A percentile compares a stretch with the other conserved stretches of the same genome.
These are phyloP conservation scores for Apodemia mormo DNA, from an alignment of 2,888 invertebrate genomes.

Conservation along the genomic window DNA sequence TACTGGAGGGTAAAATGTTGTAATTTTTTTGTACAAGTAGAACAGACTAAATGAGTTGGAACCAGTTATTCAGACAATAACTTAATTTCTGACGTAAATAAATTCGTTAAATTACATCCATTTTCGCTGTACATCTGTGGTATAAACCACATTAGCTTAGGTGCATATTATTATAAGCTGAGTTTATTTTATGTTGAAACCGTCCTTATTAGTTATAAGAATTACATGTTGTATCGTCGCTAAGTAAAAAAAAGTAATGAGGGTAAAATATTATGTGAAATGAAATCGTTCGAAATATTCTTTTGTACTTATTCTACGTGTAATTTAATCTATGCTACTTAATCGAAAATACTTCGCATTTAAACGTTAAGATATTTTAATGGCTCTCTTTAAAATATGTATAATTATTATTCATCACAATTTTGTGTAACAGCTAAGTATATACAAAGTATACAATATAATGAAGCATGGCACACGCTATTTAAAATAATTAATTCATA, in stretches of 20 bases:
- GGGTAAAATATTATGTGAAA: slow-evolving; percentile 9
- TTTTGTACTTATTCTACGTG: slow-evolving; percentile 13
- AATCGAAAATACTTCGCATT: slow-evolving; percentile 14
- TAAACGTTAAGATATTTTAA: not conserved
- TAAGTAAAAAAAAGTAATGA: slow-evolving; percentile 12
- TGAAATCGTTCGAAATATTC: slow-evolving; percentile 2
- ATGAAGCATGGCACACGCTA: slow-evolving; percentile 4
- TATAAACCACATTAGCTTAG: slow-evolving; percentile 24
- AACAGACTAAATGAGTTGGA: too few species aligned
- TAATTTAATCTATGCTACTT: not conserved
- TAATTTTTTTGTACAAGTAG: too few species aligned
- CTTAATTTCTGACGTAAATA: not conserved
- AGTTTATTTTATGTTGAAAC: slow-evolving; percentile 55
- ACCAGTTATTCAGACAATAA: too few species aligned
- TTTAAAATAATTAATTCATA: not conserved
- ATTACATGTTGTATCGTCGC: slow-evolving; percentile 10
- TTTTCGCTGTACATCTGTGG: slow-evolving; percentile 2
- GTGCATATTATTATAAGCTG: slow-evolving; percentile 26
- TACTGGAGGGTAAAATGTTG: too few species aligned
- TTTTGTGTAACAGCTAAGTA: not conserved
- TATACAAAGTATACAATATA: not conserved
- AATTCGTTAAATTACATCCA: not conserved
- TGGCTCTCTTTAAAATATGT: slow-evolving; percentile 9
- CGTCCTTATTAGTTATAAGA: slow-evolving; percentile 61
- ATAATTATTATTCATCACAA: slow-evolving; percentile 6